Evolutionary conservation across 2,113 vertebrate genomes (phyloP).

Genomic region (Aegypius monachus): DNA sequence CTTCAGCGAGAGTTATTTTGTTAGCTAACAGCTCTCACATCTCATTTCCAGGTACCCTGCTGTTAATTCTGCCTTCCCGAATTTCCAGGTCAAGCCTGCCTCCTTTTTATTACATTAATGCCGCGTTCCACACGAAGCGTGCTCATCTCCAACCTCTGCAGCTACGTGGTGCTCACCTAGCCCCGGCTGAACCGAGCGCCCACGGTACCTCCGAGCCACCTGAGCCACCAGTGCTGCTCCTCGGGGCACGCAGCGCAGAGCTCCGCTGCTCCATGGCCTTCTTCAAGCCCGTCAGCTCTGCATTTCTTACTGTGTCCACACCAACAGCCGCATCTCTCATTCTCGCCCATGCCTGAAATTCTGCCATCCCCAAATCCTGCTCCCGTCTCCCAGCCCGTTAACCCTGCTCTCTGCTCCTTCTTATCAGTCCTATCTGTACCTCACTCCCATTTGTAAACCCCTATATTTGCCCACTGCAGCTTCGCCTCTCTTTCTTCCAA

Average conservation of each 20-base stretch:
- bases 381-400: not conserved
- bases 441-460: not conserved
- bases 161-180: not conserved
- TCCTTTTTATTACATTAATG: not conserved
- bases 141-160: not conserved
- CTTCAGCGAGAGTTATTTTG: not conserved
- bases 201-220: not conserved
- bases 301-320: not conserved
- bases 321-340: not conserved
- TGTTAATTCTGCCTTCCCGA: not conserved
- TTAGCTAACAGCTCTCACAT: not conserved
- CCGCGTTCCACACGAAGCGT: not conserved
- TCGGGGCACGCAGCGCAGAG: not conserved
- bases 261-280: not conserved
- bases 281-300: not conserved
- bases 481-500: not conserved
- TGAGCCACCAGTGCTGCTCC: not conserved
- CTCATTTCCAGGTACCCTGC: not conserved
- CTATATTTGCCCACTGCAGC: not conserved
- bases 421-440: not conserved
- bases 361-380: not conserved
- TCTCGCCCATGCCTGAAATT: not conserved
- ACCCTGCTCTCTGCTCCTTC: not conserved
- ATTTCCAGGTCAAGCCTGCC: not conserved
- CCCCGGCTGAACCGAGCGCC: fast-evolving